These are phyloP conservation scores for Rhyzopertha dominica DNA, from an alignment of 1,140 invertebrate genomes.

Conservation along the genomic window DNA sequence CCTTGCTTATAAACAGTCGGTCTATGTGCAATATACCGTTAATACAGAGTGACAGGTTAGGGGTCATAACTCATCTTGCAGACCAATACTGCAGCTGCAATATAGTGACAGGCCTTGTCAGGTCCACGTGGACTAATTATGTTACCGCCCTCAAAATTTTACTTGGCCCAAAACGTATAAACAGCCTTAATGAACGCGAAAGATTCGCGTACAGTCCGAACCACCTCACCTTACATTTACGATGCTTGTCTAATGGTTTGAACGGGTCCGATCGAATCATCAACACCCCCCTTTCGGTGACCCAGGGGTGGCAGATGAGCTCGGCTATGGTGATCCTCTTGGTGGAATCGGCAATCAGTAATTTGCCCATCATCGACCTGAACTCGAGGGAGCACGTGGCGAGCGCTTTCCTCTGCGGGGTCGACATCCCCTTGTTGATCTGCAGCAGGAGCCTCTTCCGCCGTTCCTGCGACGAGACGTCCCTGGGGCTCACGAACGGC, in stretches of 20 bases:
- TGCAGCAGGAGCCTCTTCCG: conserved; percentile 56
- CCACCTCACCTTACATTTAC: too few species aligned
- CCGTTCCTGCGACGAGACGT: conserved; percentile 50
- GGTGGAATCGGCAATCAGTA: conserved; percentile 32
- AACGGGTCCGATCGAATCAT: conserved; percentile 32
- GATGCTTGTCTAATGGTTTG: conserved; percentile 30
- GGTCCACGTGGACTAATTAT: too few species aligned
- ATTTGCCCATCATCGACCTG: conserved; percentile 27
- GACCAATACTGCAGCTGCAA: too few species aligned
- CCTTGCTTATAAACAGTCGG: too few species aligned
- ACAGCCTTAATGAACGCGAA: too few species aligned
- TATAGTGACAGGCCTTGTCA: too few species aligned
- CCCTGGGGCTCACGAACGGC: conserved; percentile 54
- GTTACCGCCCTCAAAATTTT: too few species aligned
- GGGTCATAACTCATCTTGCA: too few species aligned
- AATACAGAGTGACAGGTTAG: too few species aligned
- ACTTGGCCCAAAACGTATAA: too few species aligned
- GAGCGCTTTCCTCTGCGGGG: conserved; percentile 47
- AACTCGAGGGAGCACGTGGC: conserved; percentile 41
- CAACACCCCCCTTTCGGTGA: conserved; percentile 40
- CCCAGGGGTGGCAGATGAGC: conserved; percentile 38
- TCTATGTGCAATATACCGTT: too few species aligned
- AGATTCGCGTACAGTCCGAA: too few species aligned
- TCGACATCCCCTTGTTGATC: conserved; percentile 57
- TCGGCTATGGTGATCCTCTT: conserved; percentile 38